Percentiles rank a stretch among this genome's conserved stretches.
phyloP scores from a whole-genome alignment of 2,888 invertebrate genomes.

The Drepanosiphum platanoidis region DNA sequence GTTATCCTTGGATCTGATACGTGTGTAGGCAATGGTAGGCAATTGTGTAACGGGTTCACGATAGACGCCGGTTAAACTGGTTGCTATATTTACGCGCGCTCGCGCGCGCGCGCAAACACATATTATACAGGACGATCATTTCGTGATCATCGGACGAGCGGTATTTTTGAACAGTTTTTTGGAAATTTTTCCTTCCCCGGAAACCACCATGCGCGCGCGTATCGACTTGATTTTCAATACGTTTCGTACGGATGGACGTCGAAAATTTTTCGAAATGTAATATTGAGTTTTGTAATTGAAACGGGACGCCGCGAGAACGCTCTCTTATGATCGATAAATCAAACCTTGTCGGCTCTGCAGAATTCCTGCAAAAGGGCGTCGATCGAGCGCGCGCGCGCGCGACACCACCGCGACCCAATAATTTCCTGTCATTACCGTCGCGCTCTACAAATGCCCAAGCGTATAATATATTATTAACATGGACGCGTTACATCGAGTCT shows the following conservation, averaged over 20 bases:
- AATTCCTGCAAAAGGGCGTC: neutral
- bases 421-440: neutral
- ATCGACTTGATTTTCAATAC: neutral
- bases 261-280: too few relatives aligned
- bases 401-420: neutral
- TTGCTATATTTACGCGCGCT: neutral
- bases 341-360: neutral
- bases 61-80: constrained; percentile 44
- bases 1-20: constrained; percentile 44
- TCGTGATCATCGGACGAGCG: neutral
- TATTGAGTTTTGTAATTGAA: neutral
- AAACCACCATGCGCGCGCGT: neutral
- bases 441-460: neutral
- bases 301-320: neutral
- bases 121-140: neutral
- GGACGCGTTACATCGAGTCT: neutral
- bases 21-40: constrained; percentile 31
- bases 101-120: too few relatives aligned
- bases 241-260: neutral
- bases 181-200: neutral
- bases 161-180: neutral
- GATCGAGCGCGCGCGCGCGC: too few relatives aligned
- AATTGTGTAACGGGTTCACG: constrained; percentile 55
- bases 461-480: constrained; percentile 6
- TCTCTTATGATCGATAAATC: neutral